Evolutionary conservation across 2,888 invertebrate genomes (phyloP).

Genomic region (Eulithis testata): DNA sequence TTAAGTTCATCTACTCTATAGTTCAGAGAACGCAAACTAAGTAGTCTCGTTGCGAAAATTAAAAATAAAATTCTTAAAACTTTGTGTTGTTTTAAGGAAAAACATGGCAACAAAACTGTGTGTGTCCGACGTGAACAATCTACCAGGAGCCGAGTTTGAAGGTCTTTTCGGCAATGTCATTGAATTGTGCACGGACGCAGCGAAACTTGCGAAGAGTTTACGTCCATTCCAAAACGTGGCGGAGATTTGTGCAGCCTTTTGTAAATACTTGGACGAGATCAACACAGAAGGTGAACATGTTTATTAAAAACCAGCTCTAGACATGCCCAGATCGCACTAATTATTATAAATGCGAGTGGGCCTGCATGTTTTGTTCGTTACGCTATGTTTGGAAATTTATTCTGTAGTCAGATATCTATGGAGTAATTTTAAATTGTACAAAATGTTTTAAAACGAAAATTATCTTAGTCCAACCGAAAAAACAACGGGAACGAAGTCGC

Average conservation of each 20-base stretch:
- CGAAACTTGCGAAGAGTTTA: conserved; percentile 71
- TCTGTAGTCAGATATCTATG: too few species aligned
- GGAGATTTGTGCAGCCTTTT: conserved; percentile 80
- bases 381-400: neutral
- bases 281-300: conserved; percentile 73
- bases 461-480: too few species aligned
- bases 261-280: conserved; percentile 82
- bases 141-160: conserved; percentile 81
- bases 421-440: too few species aligned
- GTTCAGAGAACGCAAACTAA: neutral
- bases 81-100: neutral
- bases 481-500: too few species aligned
- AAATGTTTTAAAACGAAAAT: too few species aligned
- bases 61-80: neutral
- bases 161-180: conserved; percentile 86
- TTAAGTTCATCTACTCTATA: neutral
- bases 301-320: neutral
- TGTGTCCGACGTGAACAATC: conserved; percentile 82
- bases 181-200: conserved; percentile 84
- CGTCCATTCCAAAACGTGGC: conserved; percentile 80
- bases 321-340: neutral
- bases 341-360: neutral
- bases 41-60: neutral
- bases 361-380: neutral
- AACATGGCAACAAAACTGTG: conserved; percentile 48